Evolutionary conservation across 2,797 vertebrate species (phyloP).

Genomic region (Percopsis omiscomaycus): DNA sequence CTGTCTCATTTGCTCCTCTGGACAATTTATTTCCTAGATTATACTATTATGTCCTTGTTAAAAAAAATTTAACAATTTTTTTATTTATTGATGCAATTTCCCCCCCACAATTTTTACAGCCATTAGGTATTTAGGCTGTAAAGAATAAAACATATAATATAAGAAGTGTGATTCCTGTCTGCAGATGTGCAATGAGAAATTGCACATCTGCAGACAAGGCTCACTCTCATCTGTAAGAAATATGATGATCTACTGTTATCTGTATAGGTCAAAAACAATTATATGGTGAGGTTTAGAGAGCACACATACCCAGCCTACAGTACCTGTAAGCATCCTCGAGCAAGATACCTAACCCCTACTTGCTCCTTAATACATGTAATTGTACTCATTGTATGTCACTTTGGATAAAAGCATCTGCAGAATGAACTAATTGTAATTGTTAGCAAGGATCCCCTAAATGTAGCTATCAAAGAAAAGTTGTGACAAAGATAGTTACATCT

Average conservation of each 20-base stretch:
- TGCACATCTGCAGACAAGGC: no score
- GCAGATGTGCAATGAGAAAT: constrained; percentile 34
- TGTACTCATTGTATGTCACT: no score
- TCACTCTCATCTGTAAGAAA: constrained; percentile 30
- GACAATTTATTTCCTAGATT: background rate
- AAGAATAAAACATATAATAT: background rate
- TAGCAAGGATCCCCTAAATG: no score
- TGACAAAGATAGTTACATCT: no score
- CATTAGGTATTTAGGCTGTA: background rate
- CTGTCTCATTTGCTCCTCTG: background rate
- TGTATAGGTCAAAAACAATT: no score
- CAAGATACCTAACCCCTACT: no score
- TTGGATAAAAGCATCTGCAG: no score
- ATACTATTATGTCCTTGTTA: constrained; percentile 2
- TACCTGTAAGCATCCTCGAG: no score
- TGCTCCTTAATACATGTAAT: no score
- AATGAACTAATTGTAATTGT: no score
- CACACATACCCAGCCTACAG: background rate
- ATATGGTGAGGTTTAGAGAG: constrained; percentile 16
- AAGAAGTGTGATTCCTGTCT: constrained; percentile 10
- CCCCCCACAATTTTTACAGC: no score
- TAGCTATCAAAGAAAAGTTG: no score
- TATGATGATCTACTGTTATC: background rate
- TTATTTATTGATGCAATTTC: background rate
- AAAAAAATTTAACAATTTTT: constrained; percentile 2